Evolutionary conservation across 2,888 invertebrate species (phyloP).

Genomic region (Amblyjoppa proteus): DNA sequence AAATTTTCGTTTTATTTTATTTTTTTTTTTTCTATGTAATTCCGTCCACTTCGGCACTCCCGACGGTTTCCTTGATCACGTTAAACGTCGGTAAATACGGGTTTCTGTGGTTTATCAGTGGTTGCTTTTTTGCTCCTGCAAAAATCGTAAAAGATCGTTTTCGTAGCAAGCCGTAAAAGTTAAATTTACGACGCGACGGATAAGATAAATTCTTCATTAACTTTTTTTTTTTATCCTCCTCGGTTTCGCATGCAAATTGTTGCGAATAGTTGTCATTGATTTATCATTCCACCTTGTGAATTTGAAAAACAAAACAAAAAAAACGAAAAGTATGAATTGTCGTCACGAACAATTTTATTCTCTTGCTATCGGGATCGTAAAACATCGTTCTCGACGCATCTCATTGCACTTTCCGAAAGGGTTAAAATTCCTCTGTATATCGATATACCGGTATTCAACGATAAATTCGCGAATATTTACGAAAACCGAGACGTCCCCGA

Average conservation of each 20-base stretch:
- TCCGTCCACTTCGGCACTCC: neutral
- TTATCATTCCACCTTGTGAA: neutral
- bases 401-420: neutral
- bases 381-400: neutral
- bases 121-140: neutral
- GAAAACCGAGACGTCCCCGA: conserved; percentile 37
- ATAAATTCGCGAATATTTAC: conserved; percentile 73
- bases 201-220: conserved; percentile 3
- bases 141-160: neutral
- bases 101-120: neutral
- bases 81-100: neutral
- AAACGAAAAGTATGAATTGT: neutral
- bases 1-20: conserved; percentile 64
- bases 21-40: neutral
- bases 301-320: neutral
- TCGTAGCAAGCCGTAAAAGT: neutral
- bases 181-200: neutral
- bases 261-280: neutral
- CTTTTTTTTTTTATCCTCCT: neutral
- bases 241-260: neutral
- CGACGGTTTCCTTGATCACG: neutral
- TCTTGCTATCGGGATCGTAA: neutral
- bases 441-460: conserved; percentile 34
- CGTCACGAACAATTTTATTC: neutral
- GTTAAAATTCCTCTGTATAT: neutral